phyloP scores from a whole-genome alignment of 2,797 vertebrate genomes.

The Acanthornis magna region DNA sequence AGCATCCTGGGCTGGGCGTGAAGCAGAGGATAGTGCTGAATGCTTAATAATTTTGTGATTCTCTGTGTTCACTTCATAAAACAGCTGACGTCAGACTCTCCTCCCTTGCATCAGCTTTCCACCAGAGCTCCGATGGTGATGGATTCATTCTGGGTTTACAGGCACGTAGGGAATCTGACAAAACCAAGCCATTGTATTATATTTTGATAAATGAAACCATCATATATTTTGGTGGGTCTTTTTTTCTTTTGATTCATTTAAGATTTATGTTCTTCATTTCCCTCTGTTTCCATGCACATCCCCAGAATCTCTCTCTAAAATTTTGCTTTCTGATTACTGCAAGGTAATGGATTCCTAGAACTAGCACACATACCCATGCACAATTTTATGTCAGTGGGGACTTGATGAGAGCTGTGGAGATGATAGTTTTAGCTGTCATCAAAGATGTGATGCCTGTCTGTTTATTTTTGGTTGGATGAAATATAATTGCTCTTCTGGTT shows the following conservation, averaged over 20 bases:
- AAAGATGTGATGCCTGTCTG: slow-evolving; percentile 34
- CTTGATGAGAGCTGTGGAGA: background rate
- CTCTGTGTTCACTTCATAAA: background rate
- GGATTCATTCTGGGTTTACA: background rate
- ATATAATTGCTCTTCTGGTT: slow-evolving; percentile 69
- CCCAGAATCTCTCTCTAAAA: background rate
- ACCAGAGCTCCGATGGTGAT: background rate
- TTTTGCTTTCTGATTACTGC: background rate
- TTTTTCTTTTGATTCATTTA: background rate
- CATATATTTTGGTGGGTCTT: rapidly evolving
- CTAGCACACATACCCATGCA: background rate
- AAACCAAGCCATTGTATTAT: background rate
- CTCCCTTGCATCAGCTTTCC: background rate
- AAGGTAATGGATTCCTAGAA: background rate
- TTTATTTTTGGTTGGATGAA: slow-evolving; percentile 64
- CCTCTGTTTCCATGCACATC: background rate
- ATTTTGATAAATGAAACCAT: background rate
- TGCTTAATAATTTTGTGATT: background rate
- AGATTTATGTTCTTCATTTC: slow-evolving; percentile 15
- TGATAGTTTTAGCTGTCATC: slow-evolving; percentile 48
- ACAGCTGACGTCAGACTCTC: background rate
- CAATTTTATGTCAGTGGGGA: background rate
- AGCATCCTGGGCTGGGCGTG: background rate
- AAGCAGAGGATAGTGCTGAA: background rate
- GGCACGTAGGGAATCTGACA: background rate